These are phyloP conservation scores for Sericinus montela DNA, from an alignment of 2,888 invertebrate species.

Conservation along the genomic window DNA sequence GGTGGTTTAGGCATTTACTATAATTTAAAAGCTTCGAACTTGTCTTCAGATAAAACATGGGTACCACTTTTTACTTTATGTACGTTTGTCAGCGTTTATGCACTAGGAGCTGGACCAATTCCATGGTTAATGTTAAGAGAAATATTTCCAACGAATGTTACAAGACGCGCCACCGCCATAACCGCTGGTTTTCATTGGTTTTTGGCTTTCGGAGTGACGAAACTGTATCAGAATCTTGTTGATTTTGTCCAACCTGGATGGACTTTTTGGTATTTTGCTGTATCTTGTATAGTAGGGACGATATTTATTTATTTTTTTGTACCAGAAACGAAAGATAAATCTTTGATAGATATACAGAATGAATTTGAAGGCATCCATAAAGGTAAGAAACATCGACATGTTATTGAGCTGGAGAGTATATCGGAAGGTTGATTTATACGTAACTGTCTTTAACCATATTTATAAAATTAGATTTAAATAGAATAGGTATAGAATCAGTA, in stretches of 20 bases:
- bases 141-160: conserved; percentile 82
- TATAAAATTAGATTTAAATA: neutral
- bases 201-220: conserved; percentile 82
- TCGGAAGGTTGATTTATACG: neutral
- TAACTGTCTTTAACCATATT: neutral
- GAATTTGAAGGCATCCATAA: conserved; percentile 70
- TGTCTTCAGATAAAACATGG: conserved; percentile 52
- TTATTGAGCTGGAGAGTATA: conserved; percentile 60
- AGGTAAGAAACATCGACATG: conserved; percentile 61
- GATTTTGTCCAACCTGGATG: conserved; percentile 76
- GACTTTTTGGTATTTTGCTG: conserved; percentile 83
- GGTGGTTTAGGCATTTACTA: conserved; percentile 72
- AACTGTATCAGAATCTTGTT: conserved; percentile 80
- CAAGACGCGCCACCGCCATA: conserved; percentile 82
- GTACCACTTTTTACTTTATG: conserved; percentile 79
- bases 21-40: conserved; percentile 47
- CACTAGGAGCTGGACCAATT: conserved; percentile 84
- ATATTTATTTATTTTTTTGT: conserved; percentile 82
- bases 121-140: conserved; percentile 86
- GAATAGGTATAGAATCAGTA: conserved; percentile 15
- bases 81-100: conserved; percentile 80
- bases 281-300: conserved; percentile 77
- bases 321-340: conserved; percentile 83
- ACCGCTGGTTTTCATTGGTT: conserved; percentile 84
- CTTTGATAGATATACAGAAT: conserved; percentile 75